phyloP scores from a whole-genome alignment of 2,113 vertebrate species.

The Alexandromys fortis region DNA sequence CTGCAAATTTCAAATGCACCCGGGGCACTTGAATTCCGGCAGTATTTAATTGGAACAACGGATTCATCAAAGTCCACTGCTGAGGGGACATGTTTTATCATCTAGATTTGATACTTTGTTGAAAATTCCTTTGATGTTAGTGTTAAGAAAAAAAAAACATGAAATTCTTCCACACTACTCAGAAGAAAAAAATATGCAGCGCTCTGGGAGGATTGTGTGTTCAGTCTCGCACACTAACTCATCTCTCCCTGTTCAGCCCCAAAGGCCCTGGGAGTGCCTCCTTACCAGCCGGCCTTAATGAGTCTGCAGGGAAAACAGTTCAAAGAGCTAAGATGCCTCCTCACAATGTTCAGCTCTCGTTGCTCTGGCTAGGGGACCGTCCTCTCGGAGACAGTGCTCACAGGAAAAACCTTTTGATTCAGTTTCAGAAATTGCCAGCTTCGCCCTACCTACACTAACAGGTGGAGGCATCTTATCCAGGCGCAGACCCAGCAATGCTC shows the following conservation, averaged over 20 bases:
- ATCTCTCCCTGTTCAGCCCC: not conserved
- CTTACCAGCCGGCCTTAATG: constrained; percentile 55
- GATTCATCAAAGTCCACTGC: constrained; percentile 12
- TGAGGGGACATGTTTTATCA: not conserved
- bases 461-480: not conserved
- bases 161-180: constrained; percentile 33
- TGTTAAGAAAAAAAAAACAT: constrained; percentile 2
- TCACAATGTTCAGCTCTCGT: constrained; percentile 17
- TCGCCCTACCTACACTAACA: not conserved
- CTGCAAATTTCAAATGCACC: constrained; percentile 44
- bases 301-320: not conserved
- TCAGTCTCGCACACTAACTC: not conserved
- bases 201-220: not conserved
- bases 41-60: not conserved
- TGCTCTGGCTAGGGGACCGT: not conserved
- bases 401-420: constrained; percentile 45
- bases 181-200: constrained; percentile 11
- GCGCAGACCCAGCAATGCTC: not conserved
- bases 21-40: not conserved
- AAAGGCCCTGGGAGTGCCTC: not conserved
- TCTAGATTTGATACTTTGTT: constrained; percentile 27
- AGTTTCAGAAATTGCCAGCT: not conserved
- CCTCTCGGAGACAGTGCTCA: constrained; percentile 9
- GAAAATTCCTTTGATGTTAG: constrained; percentile 55
- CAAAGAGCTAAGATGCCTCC: constrained; percentile 47